Conservation (phyloP, 2,888 invertebrate genomes). For the Daptonema setosum region DNA sequence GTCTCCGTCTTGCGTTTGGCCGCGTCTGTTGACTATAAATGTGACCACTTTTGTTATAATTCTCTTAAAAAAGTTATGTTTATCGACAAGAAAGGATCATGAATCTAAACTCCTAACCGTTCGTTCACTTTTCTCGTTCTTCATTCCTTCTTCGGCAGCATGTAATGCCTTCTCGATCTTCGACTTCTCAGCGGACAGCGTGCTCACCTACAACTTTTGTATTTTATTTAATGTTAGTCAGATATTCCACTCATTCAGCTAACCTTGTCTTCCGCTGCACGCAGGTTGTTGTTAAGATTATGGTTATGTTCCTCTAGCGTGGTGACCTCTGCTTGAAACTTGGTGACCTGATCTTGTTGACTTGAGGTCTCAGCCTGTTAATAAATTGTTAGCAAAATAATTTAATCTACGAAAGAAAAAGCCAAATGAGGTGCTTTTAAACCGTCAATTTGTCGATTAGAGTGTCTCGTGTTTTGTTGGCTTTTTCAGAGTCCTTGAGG, state of each 20-base stretch:
- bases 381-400: neutral
- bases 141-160: neutral
- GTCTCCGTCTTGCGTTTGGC: constrained; percentile 92
- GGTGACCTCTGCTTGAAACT: neutral
- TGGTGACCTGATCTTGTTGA: neutral
- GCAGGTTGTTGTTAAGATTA: constrained; percentile 96
- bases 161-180: neutral
- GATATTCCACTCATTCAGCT: neutral
- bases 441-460: constrained; percentile 33
- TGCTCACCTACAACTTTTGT: neutral
- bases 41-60: too few species aligned
- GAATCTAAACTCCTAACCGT: too few species aligned
- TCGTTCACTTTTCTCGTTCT: neutral
- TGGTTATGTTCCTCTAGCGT: constrained; percentile 59
- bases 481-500: constrained; percentile 41
- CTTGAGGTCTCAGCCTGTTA: neutral
- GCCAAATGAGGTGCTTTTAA: neutral
- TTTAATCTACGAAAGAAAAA: neutral
- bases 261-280: constrained; percentile 91
- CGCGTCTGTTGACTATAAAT: constrained; percentile 75
- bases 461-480: constrained; percentile 65
- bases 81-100: too few species aligned
- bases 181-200: neutral
- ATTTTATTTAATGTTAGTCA: neutral
- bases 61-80: too few species aligned